Percentiles rank a stretch among this genome's conserved stretches.
These are phyloP conservation scores for Oligia latruncula DNA, from an alignment of 2,888 invertebrate species.

Conservation along the genomic window DNA sequence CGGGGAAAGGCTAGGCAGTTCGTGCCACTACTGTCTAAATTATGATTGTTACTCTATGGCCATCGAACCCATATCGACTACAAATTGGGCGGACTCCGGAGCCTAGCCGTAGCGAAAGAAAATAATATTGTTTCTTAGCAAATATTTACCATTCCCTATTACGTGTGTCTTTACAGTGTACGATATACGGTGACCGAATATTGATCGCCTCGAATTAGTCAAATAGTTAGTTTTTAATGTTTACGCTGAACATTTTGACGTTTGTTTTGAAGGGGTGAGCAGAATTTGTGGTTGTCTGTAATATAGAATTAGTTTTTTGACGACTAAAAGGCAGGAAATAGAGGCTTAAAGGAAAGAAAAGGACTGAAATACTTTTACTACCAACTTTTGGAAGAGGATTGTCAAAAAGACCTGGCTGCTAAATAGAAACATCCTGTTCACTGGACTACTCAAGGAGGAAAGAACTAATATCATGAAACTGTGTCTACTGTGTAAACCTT, in stretches of 20 bases:
- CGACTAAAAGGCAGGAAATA: neutral
- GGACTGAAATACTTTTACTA: no score
- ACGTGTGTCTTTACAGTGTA: conserved; percentile 78
- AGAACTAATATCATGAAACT: neutral
- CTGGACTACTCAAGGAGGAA: neutral
- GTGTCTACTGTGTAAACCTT: neutral
- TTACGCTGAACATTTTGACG: conserved; percentile 8
- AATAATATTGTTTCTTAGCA: conserved; percentile 90
- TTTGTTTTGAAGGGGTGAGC: conserved; percentile 4
- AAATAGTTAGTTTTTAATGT: conserved; percentile 53
- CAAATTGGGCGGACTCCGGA: conserved; percentile 84
- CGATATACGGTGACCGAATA: conserved; percentile 69
- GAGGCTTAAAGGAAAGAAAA: neutral
- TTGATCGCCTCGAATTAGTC: conserved; percentile 64
- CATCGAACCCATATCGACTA: conserved; percentile 87
- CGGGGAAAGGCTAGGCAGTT: neutral
- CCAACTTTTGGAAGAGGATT: neutral
- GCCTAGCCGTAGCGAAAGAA: conserved; percentile 80
- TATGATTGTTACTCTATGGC: conserved; percentile 74
- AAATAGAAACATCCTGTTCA: neutral
- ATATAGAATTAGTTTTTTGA: neutral
- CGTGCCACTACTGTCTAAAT: conserved; percentile 57
- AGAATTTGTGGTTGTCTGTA: neutral
- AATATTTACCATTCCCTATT: conserved; percentile 86
- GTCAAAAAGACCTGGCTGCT: neutral